Conservation (phyloP, 2,113 vertebrate species). For the Edolisoma coerulescens region DNA sequence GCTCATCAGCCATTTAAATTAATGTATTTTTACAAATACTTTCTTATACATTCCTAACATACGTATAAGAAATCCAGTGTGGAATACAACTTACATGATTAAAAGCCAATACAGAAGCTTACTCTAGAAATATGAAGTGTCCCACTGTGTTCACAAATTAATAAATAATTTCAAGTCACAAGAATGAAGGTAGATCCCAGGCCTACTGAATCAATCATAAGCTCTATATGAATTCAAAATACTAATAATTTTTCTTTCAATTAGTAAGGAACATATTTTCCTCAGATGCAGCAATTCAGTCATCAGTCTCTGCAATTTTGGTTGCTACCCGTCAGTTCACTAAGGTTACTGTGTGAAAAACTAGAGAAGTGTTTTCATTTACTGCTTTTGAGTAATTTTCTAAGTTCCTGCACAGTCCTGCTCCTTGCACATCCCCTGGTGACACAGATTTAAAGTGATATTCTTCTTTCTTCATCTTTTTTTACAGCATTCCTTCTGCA, state of each 20-base stretch:
- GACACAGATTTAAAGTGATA: neutral
- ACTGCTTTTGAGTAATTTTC: constrained; percentile 1
- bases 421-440: neutral
- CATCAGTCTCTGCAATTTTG: neutral
- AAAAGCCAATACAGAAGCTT: neutral
- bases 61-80: neutral
- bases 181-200: neutral
- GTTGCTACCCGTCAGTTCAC: neutral
- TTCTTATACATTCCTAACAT: neutral
- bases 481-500: neutral
- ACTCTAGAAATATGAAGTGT: neutral
- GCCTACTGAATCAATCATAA: neutral
- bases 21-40: neutral
- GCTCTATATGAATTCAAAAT: neutral
- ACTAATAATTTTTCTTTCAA: neutral
- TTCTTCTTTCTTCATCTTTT: neutral
- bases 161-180: neutral
- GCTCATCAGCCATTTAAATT: neutral
- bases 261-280: neutral
- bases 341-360: neutral
- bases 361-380: neutral
- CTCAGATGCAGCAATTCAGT: neutral
- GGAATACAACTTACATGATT: neutral
- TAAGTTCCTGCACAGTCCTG: neutral
- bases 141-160: neutral